Base-by-base conservation (phyloP, 1,140 invertebrate species). In the Neomicropteryx cornuta region DNA sequence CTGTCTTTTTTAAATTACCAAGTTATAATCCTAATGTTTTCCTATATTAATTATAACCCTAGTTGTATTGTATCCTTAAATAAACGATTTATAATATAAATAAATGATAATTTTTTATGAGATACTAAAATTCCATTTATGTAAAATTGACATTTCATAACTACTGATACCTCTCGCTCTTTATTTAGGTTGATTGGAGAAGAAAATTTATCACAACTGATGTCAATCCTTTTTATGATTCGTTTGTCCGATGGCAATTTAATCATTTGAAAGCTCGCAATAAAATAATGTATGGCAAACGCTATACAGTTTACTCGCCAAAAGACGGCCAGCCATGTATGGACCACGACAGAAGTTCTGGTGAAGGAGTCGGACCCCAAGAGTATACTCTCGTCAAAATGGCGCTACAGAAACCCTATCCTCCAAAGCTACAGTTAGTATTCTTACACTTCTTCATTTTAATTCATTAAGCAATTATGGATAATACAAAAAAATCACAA, bases 341-440 rank as follows among this genome's bases (percentile, higher is more conserved):
- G 97, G 97, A 99, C 66, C 97, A 99, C 60, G 97, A 99, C 64
- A 73, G 97, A 48, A 80, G 85, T 18, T 75, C 79, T 33, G 97
- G 97, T 8, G 97, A 99, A 73, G 95, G 94, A 38, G 94, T 98
- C 30, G 95, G 88, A 0, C 91, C 94, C 5, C 94, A 97, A 64
- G 96, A 99, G 59, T 99, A 99, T 55, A 98, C 94, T 4, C 68
- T 99, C 1, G 83, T 99, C 34, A 99, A 99, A 68, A 83, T 99
- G 79, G 81, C 84, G 65, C 53, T 97, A 1, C 46, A 81, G 11
- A 58, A 79, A 55, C 84, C 87, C 5, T 75, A 78, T 48, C 87
- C 92, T 11, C 54, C 72, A 34, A 77, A 77, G 60, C 60, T 96
- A 2, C 73, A 72, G 78, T 83, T 56, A 53, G 52, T 60, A 24